Evolutionary conservation across 2,797 vertebrate genomes (phyloP), one percentile per base, ranked within the genome.

Genomic region (Alauda arvensis): DNA sequence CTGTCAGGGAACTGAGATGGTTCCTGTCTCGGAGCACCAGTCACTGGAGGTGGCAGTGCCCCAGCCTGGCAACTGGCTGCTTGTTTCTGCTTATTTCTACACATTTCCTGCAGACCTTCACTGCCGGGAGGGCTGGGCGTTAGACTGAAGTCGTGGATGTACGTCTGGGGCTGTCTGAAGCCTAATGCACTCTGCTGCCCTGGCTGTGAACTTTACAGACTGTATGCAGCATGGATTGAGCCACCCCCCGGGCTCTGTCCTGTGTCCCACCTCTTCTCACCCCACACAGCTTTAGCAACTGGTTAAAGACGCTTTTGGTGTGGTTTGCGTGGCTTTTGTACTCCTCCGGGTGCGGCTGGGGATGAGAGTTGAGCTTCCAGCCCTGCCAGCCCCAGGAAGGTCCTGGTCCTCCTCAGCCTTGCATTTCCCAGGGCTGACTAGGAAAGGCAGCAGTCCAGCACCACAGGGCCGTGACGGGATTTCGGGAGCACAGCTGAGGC

Each of bases 401-500:
- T 83, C 39, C 51, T 26, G 45, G 4, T 49, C 18, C 31, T 65
- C n/a, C 51, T 46, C 62, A 81, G 26, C 19, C 59, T 25, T 12
- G 17, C 6, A 3, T 74, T 77, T 84, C 68, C 49, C 18, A 3
- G 26, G 29, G n/a, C 4, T 31, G 45, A 28, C 40, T 2, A 37
- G 37, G 37, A 37, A 37, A 37, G 37, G 9, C 10, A 37, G 15
- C 9, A 17, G 9, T 13, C 43, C 8, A 17, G 53, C 40, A 31
- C 23, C 1, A 1, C 39, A 26, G 66, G 46, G 6, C 24, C 6
- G 0, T 1, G 8, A 20, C 17, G 16, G 1, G 29, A 23, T 67
- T 39, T n/a, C 24, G 33, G 57, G 20, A 62, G 77, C 19, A 2
- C 52, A 53, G 34, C 28, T 2, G 14, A 43, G 28, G 20, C 28